These are phyloP conservation scores for Paraplagusia blochii DNA, from an alignment of 2,113 vertebrate genomes.

Conservation along the genomic window DNA sequence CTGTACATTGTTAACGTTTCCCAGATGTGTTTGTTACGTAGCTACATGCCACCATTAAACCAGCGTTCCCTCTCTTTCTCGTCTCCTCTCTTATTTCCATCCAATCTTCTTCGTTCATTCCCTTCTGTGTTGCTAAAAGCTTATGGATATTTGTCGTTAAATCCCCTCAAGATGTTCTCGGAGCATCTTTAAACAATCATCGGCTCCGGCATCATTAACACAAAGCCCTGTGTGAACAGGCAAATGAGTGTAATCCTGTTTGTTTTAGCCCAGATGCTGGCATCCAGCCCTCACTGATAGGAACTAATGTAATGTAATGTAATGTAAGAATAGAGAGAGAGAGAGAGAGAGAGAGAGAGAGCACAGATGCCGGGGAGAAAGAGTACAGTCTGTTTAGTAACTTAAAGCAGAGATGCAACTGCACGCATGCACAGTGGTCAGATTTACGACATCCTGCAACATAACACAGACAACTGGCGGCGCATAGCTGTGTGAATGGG, in stretches of 20 bases:
- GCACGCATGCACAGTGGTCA: constrained; percentile 21
- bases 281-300: constrained; percentile 10
- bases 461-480: constrained; percentile 55
- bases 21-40: too few species aligned
- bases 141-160: constrained; percentile 31
- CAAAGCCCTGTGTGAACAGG: constrained; percentile 18
- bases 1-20: too few species aligned
- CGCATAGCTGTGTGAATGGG: constrained; percentile 61
- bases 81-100: too few species aligned
- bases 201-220: constrained; percentile 33
- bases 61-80: too few species aligned
- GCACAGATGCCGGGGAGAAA: constrained; percentile 16
- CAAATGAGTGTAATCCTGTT: constrained; percentile 26
- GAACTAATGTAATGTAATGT: constrained; percentile 18
- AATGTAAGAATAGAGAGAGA: background rate
- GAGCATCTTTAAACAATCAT: constrained; percentile 65
- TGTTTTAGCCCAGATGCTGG: constrained; percentile 19
- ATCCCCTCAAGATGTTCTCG: constrained; percentile 32
- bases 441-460: constrained; percentile 63
- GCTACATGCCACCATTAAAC: too few species aligned
- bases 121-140: constrained; percentile 25
- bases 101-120: background rate
- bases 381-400: constrained; percentile 42
- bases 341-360: too few species aligned
- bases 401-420: constrained; percentile 35